A percentile compares a stretch with the other conserved stretches of the same genome.
phyloP scores from a whole-genome alignment of 1,140 invertebrate genomes.

The Drosophila pseudoananassae region DNA sequence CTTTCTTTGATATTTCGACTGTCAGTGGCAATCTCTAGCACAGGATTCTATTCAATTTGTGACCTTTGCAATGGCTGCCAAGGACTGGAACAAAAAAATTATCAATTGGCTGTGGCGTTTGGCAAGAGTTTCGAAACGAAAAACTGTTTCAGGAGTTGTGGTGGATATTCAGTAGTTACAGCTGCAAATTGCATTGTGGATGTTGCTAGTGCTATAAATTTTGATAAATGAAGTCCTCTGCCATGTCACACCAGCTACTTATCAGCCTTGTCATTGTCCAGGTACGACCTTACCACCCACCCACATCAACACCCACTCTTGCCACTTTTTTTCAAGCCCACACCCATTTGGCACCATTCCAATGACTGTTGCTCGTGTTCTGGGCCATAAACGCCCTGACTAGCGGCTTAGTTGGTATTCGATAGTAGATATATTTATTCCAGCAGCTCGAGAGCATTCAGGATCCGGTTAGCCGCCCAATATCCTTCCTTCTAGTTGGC shows the following conservation, averaged over 20 bases:
- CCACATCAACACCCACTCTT: not conserved
- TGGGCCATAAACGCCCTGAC: constrained; percentile 24
- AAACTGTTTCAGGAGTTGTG: constrained; percentile 21
- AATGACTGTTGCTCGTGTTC: constrained; percentile 45
- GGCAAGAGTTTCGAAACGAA: constrained; percentile 13
- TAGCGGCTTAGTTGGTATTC: not conserved
- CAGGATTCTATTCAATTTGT: constrained; percentile 26
- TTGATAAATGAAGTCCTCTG: constrained; percentile 75
- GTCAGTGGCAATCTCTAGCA: constrained; percentile 29
- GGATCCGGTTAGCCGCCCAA: not conserved
- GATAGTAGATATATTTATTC: not conserved
- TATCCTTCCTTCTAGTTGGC: constrained; percentile 24
- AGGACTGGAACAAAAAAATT: constrained; percentile 25
- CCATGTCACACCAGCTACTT: constrained; percentile 74
- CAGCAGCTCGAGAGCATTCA: constrained; percentile 11
- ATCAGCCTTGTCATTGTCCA: constrained; percentile 65
- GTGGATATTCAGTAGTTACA: constrained; percentile 28
- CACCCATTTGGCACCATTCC: constrained; percentile 60
- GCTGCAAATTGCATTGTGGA: constrained; percentile 51
- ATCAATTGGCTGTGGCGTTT: constrained; percentile 22
- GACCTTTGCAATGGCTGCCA: constrained; percentile 21
- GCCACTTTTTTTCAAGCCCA: constrained; percentile 8
- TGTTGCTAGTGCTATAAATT: constrained; percentile 66
- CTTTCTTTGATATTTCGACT: constrained; percentile 2
- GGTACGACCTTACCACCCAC: constrained; percentile 1